Percentiles rank a stretch among this genome's conserved stretches.
phyloP scores from a whole-genome alignment of 1,140 invertebrate species.

The Meloidogyne hapla region DNA sequence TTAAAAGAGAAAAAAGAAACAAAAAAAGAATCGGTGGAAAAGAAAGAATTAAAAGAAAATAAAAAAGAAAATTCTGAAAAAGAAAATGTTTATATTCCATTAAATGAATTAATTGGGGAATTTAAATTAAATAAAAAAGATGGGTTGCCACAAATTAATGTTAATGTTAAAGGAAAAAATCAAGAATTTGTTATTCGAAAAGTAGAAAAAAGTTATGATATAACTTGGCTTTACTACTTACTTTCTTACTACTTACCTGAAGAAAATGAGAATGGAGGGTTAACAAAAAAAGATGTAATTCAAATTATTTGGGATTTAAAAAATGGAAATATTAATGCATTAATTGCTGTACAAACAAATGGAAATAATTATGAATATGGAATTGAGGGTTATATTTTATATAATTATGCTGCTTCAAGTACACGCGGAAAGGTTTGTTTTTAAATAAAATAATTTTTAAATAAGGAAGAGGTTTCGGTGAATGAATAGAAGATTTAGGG shows the following conservation, averaged over 20 bases:
- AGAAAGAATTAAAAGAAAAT: too few species aligned
- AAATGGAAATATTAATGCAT: background rate
- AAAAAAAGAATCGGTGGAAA: too few species aligned
- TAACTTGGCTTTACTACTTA: background rate
- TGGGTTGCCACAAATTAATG: background rate
- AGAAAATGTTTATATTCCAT: background rate
- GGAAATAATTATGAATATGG: background rate
- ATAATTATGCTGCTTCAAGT: background rate
- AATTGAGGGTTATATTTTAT: conserved; percentile 1
- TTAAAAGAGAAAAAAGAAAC: background rate
- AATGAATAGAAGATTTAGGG: too few species aligned
- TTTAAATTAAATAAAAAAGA: background rate
- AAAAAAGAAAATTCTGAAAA: background rate
- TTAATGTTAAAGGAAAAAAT: background rate
- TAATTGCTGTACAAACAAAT: background rate
- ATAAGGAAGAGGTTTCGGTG: too few species aligned
- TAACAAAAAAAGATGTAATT: background rate
- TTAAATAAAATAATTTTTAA: background rate
- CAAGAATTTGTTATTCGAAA: conserved; percentile 3
- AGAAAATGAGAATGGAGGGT: background rate
- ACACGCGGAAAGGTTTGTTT: background rate
- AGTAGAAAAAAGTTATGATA: background rate
- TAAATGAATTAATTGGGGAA: background rate
- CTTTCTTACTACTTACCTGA: background rate
- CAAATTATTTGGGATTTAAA: conserved; percentile 1